Conservation (phyloP, 2,797 vertebrate species). For the Ambastaia sidthimunki region DNA sequence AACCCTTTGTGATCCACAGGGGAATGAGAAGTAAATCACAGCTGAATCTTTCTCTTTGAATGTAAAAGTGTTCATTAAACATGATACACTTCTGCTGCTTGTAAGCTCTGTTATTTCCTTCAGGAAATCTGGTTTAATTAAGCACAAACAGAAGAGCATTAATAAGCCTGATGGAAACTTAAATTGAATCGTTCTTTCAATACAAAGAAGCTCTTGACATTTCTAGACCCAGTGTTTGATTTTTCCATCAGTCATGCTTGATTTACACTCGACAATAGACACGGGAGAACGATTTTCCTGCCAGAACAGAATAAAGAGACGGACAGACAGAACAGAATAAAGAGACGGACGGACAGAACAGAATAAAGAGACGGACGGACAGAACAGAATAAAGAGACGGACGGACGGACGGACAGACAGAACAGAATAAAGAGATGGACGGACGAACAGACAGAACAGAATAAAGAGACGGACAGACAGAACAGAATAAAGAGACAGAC, state of each 20-base stretch:
- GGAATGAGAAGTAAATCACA: not conserved
- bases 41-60: not conserved
- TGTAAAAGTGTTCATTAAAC: no score
- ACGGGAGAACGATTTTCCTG: slow-evolving; percentile 39
- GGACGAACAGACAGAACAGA: no score
- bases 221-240: slow-evolving; percentile 60
- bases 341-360: no score
- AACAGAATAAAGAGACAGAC: no score
- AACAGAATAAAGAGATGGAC: no score
- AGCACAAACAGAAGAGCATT: not conserved
- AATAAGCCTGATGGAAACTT: slow-evolving; percentile 33
- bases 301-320: slow-evolving; percentile 52
- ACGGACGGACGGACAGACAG: slow-evolving; percentile 42
- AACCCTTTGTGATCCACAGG: no score
- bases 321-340: slow-evolving; percentile 40
- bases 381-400: no score
- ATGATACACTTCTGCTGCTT: not conserved
- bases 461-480: no score
- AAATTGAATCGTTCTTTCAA: slow-evolving; percentile 64
- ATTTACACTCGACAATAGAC: slow-evolving; percentile 63
- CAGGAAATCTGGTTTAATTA: slow-evolving; percentile 22
- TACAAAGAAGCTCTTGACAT: slow-evolving; percentile 62
- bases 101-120: not conserved
- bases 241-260: slow-evolving; percentile 60
- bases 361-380: no score